phyloP scores from a whole-genome alignment of 2,113 vertebrate genomes.

The Dermatemys mawii region DNA sequence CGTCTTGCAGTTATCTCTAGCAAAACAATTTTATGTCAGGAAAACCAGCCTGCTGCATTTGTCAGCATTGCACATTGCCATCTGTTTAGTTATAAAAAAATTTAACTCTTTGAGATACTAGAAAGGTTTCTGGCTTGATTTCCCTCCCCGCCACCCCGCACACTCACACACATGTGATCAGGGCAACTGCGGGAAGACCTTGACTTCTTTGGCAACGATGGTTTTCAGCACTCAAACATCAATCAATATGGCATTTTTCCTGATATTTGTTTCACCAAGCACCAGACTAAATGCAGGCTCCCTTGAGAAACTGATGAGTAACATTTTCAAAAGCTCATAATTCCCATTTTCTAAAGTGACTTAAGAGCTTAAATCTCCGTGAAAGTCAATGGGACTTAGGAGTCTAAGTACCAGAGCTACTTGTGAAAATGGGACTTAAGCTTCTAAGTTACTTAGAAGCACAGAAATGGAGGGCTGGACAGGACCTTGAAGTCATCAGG shows the following conservation, averaged over 20 bases:
- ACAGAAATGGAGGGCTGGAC: not conserved
- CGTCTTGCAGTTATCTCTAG: not conserved
- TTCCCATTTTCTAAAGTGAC: not conserved
- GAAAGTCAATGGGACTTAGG: not conserved
- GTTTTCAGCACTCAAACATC: not conserved
- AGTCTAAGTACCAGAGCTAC: not conserved
- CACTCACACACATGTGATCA: not conserved
- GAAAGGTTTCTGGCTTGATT: conserved; percentile 30
- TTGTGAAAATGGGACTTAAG: not conserved
- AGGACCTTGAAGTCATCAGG: not conserved
- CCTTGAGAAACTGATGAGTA: not conserved
- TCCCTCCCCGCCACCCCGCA: not conserved
- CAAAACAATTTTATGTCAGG: not conserved
- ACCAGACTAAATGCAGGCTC: not conserved
- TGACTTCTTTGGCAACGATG: not conserved
- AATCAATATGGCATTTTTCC: not conserved
- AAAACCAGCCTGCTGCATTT: not conserved
- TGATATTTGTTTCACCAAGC: not conserved
- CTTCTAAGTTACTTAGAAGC: not conserved
- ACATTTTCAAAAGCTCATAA: not conserved
- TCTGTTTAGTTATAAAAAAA: not conserved
- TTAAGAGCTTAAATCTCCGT: not conserved
- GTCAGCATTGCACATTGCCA: not conserved
- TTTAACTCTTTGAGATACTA: conserved; percentile 2
- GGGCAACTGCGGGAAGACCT: not conserved